Evolutionary conservation across 1,140 invertebrate genomes (phyloP).

Genomic region (Onthophagus taurus): DNA sequence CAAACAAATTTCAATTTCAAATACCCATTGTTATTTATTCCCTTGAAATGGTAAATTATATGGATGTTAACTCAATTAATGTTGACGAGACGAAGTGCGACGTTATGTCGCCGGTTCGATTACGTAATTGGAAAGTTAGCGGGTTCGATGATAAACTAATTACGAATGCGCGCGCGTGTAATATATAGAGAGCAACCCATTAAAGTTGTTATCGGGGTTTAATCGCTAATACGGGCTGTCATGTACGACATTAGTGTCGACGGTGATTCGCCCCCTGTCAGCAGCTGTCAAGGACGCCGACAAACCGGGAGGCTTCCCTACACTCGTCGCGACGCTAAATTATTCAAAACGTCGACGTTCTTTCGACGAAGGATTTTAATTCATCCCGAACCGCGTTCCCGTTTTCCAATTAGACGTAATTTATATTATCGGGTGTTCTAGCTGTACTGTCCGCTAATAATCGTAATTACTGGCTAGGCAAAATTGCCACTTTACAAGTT

Average conservation of each 20-base stretch:
- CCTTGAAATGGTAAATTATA: too few relatives aligned
- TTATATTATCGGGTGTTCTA: conserved; percentile 1
- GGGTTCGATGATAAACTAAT: conserved; percentile 17
- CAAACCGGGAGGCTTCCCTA: too few relatives aligned
- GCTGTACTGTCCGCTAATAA: conserved; percentile 6
- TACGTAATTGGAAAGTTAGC: conserved; percentile 17
- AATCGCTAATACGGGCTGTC: conserved; percentile 32
- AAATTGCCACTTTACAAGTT: conserved; percentile 9
- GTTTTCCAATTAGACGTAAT: conserved; percentile 9
- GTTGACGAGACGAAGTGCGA: too few relatives aligned
- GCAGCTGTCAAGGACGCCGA: too few relatives aligned
- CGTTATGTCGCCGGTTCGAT: too few relatives aligned
- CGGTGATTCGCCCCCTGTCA: conserved; percentile 30
- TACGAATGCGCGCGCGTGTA: conserved; percentile 14
- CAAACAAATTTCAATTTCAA: too few relatives aligned
- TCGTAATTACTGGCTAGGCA: conserved; percentile 3
- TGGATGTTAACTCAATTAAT: too few relatives aligned
- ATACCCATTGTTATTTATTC: too few relatives aligned
- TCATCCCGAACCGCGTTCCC: too few relatives aligned
- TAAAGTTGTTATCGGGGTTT: conserved; percentile 21
- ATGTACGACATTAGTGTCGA: conserved; percentile 34
- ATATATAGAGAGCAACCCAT: conserved; percentile 16
- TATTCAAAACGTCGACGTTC: too few relatives aligned
- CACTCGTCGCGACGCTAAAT: too few relatives aligned
- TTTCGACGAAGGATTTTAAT: too few relatives aligned